Percentiles rank a stretch among this genome's conserved stretches.
Evolutionary conservation across 2,797 vertebrate genomes (phyloP).

Genomic region (Anomalospiza imberbis): DNA sequence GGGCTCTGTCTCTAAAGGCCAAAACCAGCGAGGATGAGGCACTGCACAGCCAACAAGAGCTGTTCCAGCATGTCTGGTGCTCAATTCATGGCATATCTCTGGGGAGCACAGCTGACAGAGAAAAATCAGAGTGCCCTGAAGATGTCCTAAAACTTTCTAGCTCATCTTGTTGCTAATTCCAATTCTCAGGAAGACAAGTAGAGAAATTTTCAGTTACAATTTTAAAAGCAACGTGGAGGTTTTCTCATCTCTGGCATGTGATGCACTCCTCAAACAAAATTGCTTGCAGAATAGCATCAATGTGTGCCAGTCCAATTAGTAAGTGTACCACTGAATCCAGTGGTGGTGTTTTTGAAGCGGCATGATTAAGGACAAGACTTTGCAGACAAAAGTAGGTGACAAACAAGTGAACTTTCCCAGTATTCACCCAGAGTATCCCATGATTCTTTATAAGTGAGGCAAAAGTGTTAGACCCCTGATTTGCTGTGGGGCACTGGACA

Average conservation of each 20-base stretch:
- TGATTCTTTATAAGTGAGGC: background rate
- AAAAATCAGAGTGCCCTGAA: background rate
- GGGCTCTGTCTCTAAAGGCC: background rate
- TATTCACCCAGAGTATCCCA: background rate
- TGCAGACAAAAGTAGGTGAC: background rate
- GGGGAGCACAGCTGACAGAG: background rate
- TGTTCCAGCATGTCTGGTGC: background rate
- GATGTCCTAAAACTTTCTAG: background rate
- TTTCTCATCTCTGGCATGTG: background rate
- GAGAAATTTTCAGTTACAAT: background rate
- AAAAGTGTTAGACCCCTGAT: background rate
- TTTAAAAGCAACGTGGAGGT: background rate
- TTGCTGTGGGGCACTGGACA: background rate
- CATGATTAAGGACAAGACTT: background rate
- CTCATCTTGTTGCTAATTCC: background rate
- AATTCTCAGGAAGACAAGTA: background rate
- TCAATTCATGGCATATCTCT: background rate
- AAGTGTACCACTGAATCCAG: background rate
- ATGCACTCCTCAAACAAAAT: background rate
- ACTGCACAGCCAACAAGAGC: background rate
- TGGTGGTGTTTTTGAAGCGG: background rate
- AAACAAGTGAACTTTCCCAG: background rate
- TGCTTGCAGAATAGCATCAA: background rate
- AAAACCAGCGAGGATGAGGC: background rate
- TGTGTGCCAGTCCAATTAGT: background rate